Conservation (phyloP, 2,888 invertebrate species). For the Amphipyra berbera region DNA sequence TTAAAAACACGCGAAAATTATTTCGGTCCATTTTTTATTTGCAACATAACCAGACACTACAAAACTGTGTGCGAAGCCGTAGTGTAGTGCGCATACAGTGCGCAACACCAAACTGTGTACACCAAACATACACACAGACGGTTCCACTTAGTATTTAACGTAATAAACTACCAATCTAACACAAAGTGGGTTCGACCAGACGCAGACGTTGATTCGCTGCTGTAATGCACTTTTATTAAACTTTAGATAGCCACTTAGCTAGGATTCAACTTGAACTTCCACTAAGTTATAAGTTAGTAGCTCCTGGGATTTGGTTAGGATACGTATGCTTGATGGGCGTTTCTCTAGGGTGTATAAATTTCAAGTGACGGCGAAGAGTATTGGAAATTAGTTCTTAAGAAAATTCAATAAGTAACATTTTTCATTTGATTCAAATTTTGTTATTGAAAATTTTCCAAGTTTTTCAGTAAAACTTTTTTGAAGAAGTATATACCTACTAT, state of each 20-base stretch:
- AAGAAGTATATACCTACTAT: too few relatives aligned
- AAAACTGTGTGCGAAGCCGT: too few relatives aligned
- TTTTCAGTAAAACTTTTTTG: too few relatives aligned
- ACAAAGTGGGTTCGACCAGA: slow-evolving; percentile 14
- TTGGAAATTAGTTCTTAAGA: slow-evolving; percentile 5
- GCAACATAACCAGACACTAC: too few relatives aligned
- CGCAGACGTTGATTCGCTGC: slow-evolving; percentile 22
- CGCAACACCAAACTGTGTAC: background rate
- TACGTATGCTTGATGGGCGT: slow-evolving; percentile 10
- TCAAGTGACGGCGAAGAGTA: slow-evolving; percentile 8
- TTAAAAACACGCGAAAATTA: too few relatives aligned
- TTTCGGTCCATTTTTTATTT: too few relatives aligned
- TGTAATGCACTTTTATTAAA: slow-evolving; percentile 53
- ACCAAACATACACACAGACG: slow-evolving; percentile 4
- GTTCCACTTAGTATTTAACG: slow-evolving; percentile 18
- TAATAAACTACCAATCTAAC: slow-evolving; percentile 39
- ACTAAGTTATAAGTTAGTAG: slow-evolving; percentile 32
- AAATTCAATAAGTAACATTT: too few relatives aligned
- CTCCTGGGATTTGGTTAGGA: slow-evolving; percentile 13
- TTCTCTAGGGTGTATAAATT: slow-evolving; percentile 25
- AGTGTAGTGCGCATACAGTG: too few relatives aligned
- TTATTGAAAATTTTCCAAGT: too few relatives aligned
- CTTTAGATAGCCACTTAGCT: slow-evolving; percentile 42
- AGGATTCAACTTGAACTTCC: slow-evolving; percentile 24
- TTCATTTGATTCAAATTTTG: too few relatives aligned